phyloP scores from a whole-genome alignment of 2,888 invertebrate species.

The Pyrochroa serraticornis region DNA sequence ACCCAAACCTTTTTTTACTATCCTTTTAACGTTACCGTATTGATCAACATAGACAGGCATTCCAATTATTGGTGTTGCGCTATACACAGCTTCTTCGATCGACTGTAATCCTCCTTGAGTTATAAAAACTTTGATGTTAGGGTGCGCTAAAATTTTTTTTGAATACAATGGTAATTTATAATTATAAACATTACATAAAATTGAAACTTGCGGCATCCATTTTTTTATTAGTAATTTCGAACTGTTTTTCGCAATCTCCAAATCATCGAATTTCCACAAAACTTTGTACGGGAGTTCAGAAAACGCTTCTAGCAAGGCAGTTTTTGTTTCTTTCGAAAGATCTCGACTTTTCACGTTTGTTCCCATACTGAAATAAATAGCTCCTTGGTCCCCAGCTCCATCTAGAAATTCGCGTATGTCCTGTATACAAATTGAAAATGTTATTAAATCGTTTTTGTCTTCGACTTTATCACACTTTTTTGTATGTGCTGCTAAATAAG shows the following conservation, averaged over 20 bases:
- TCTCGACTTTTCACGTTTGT: conserved; percentile 50
- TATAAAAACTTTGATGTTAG: conserved; percentile 57
- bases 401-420: conserved; percentile 51
- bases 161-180: too few species aligned
- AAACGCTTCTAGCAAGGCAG: conserved; percentile 49
- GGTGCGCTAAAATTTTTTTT: conserved; percentile 48
- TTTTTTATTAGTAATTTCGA: conserved; percentile 45
- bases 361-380: conserved; percentile 57
- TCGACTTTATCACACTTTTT: not conserved
- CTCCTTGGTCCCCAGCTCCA: conserved; percentile 46
- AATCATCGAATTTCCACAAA: conserved; percentile 56
- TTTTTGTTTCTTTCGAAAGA: conserved; percentile 41
- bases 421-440: conserved; percentile 36
- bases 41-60: conserved; percentile 58
- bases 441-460: conserved; percentile 2
- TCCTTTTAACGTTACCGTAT: conserved; percentile 45
- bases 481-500: too few species aligned
- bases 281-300: conserved; percentile 51
- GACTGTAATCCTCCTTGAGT: conserved; percentile 60
- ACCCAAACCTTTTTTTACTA: conserved; percentile 45
- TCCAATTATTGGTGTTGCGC: conserved; percentile 56
- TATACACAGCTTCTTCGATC: conserved; percentile 56
- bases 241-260: conserved; percentile 43
- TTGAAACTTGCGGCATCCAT: conserved; percentile 53
- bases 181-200: conserved; percentile 42